Base-by-base conservation (phyloP, 2,113 vertebrate genomes). In the Pseudorectes ferrugineus region DNA sequence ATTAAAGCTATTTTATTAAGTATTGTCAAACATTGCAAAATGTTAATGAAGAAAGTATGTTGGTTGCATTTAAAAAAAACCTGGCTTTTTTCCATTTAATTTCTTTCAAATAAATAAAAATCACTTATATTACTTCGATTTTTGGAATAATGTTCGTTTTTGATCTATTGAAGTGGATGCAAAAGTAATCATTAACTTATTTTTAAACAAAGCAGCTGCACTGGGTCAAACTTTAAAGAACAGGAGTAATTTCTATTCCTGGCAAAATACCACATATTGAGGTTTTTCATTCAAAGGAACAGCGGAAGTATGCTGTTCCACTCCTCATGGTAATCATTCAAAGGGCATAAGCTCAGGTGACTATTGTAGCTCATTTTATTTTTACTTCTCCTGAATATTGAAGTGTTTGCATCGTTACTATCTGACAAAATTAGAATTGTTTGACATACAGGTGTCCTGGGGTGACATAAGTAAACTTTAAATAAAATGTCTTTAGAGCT, bases 1-100 rank as follows among this genome's bases (percentile, higher is more conserved):
- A 96, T 83, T 96, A 85, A 94, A 95, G 75, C 62, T 73, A 79
- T 97, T 96, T 96, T 94, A 96, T 95, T 94, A 93, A 95, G 87
- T 70, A 95, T 96, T 96, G 78, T 97, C 94, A 92, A 94, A 83
- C 68, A 84, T 84, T 88, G 76, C 90, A 94, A 93, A 94, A 96
- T 49, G 48, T 49, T 96, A 95, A 95, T 93, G 85, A 95, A 87
- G 92, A 93, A 94, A 94, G 82, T 68, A 91, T 93, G 95, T 65
- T 90, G 74, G 61, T 70, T 95, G 74, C 76, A 77, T 90, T 93
- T 13, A 1, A 45, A 89, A 55, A 92, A 74, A 70, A 43, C 0
- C 49, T 94, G 93, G 92, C 87, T 62, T 52, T 90, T 86, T 94
- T 97, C 95, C 94, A 92, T 93, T 95, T 94, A 92, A 97, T 97